These are phyloP conservation scores for Mystacides longicornis DNA, from an alignment of 2,888 invertebrate genomes.

Conservation along the genomic window DNA sequence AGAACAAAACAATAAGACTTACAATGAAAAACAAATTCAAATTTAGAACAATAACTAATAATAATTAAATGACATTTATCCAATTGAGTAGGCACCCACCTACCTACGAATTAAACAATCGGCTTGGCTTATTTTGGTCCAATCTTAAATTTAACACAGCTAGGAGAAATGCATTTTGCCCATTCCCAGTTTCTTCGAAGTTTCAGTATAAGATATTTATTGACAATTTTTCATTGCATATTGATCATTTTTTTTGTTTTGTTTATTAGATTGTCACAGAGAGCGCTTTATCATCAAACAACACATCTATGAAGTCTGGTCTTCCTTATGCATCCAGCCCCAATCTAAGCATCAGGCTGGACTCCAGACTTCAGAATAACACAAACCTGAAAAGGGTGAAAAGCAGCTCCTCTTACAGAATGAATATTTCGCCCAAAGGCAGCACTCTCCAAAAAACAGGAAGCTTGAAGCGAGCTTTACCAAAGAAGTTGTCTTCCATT, in stretches of 20 bases:
- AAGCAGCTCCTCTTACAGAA: constrained; percentile 12
- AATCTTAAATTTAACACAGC: too few relatives aligned
- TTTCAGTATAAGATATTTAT: too few relatives aligned
- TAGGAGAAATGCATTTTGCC: too few relatives aligned
- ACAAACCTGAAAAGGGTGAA: constrained; percentile 1
- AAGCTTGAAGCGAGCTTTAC: constrained; percentile 14
- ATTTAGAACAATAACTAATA: too few relatives aligned
- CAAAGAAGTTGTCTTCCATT: constrained; percentile 15
- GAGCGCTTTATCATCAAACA: constrained; percentile 7
- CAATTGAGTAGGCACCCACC: too few relatives aligned
- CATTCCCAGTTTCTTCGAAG: too few relatives aligned
- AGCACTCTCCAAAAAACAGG: constrained; percentile 6
- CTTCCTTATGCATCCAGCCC: constrained; percentile 23
- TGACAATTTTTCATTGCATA: not conserved
- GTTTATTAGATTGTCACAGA: not conserved
- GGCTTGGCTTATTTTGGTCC: too few relatives aligned
- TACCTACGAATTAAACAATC: too few relatives aligned
- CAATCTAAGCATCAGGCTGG: constrained; percentile 15
- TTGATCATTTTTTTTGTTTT: not conserved
- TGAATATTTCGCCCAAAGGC: constrained; percentile 1
- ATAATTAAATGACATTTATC: too few relatives aligned
- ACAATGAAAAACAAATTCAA: too few relatives aligned
- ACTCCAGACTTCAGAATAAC: constrained; percentile 5
- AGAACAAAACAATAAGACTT: too few relatives aligned
- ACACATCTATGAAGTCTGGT: constrained; percentile 13